A percentile compares a stretch with the other conserved stretches of the same genome.
Conservation (phyloP, 2,797 vertebrate genomes). For the Pogonophryne albipinna region DNA sequence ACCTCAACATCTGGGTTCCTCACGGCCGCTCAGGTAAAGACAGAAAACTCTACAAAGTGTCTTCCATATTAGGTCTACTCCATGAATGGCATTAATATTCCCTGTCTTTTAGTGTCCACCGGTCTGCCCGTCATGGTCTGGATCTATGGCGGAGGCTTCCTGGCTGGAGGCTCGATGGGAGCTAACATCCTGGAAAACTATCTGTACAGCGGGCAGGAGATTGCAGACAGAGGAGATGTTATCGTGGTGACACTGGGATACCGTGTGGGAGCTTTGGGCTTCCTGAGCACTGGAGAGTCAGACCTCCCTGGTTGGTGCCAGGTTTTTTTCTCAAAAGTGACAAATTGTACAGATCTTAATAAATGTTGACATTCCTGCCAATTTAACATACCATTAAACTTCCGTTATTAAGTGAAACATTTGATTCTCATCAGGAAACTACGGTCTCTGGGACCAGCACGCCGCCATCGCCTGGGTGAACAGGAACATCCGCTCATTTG, state of each 20-base stretch:
- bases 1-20: slow-evolving; percentile 96
- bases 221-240: slow-evolving; percentile 90
- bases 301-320: slow-evolving; percentile 86
- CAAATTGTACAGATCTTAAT: no score
- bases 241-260: slow-evolving; percentile 95
- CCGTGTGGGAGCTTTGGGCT: slow-evolving; percentile 92
- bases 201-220: slow-evolving; percentile 91
- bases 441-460: slow-evolving; percentile 95
- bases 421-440: slow-evolving; percentile 87
- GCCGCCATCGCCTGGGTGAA: slow-evolving; percentile 95
- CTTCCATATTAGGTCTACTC: not conserved
- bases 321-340: not conserved
- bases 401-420: slow-evolving; percentile 5
- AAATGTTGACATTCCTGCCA: fast-evolving
- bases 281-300: slow-evolving; percentile 93
- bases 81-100: not conserved
- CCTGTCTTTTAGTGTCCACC: slow-evolving; percentile 85
- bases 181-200: slow-evolving; percentile 90
- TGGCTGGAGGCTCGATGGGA: slow-evolving; percentile 86
- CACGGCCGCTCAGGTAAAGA: slow-evolving; percentile 80
- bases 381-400: not conserved
- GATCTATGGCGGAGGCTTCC: slow-evolving; percentile 91
- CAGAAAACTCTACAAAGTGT: not conserved
- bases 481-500: slow-evolving; percentile 94
- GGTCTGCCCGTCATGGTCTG: slow-evolving; percentile 93